These are phyloP conservation scores for Trachelipus rathkii DNA, from an alignment of 1,140 invertebrate genomes.

Conservation along the genomic window DNA sequence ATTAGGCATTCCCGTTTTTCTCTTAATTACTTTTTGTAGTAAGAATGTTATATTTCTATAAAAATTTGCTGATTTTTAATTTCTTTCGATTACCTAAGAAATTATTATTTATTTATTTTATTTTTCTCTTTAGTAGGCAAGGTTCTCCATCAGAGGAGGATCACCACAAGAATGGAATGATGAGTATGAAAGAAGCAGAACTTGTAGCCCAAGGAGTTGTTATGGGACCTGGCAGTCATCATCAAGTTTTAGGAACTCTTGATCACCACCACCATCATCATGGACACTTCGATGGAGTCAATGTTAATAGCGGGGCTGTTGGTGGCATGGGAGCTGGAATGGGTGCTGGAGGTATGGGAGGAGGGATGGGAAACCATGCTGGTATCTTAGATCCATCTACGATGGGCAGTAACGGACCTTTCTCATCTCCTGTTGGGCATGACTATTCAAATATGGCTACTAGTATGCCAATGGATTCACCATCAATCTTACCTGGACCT, in stretches of 20 bases:
- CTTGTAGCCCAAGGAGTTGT: slow-evolving; percentile 26
- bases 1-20: too few relatives aligned
- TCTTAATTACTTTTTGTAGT: too few relatives aligned
- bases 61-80: too few relatives aligned
- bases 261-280: too few relatives aligned
- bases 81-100: too few relatives aligned
- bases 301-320: slow-evolving; percentile 24
- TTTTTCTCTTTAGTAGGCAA: slow-evolving; percentile 64
- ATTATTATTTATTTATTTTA: too few relatives aligned
- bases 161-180: slow-evolving; percentile 55
- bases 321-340: slow-evolving; percentile 25
- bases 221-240: slow-evolving; percentile 19
- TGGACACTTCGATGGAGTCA: slow-evolving; percentile 34
- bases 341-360: slow-evolving; percentile 32
- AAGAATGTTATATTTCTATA: too few relatives aligned
- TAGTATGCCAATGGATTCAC: slow-evolving; percentile 43
- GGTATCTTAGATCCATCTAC: slow-evolving; percentile 34
- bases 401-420: slow-evolving; percentile 31
- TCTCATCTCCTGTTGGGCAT: slow-evolving; percentile 30
- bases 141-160: slow-evolving; percentile 85
- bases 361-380: slow-evolving; percentile 25
- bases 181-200: slow-evolving; percentile 32
- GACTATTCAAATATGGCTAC: slow-evolving; percentile 42
- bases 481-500: slow-evolving; percentile 36
- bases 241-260: slow-evolving; percentile 37